These are phyloP conservation scores for Muscina levida DNA, from an alignment of 2,888 invertebrate species.

Conservation along the genomic window DNA sequence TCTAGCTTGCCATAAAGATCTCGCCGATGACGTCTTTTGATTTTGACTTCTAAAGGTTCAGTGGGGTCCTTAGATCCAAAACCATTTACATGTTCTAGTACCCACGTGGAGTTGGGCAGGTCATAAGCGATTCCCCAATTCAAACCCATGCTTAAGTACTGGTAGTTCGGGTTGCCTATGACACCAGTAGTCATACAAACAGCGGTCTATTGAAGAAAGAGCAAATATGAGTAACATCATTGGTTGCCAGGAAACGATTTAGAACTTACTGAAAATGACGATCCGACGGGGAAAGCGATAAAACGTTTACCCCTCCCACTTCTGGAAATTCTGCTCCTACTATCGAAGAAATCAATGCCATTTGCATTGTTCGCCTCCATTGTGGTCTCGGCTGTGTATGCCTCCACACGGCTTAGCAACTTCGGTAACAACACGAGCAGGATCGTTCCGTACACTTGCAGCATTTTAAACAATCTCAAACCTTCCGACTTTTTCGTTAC, in stretches of 20 bases:
- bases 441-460: slow-evolving; percentile 44
- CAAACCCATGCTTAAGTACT: slow-evolving; percentile 83
- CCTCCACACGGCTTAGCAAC: slow-evolving; percentile 23
- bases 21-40: slow-evolving; percentile 83
- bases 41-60: slow-evolving; percentile 74
- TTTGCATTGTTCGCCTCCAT: slow-evolving; percentile 30
- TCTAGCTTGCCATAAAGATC: slow-evolving; percentile 87
- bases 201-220: slow-evolving; percentile 73
- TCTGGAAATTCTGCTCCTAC: not conserved
- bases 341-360: slow-evolving; percentile 40
- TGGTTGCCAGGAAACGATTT: not conserved
- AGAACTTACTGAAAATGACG: slow-evolving; percentile 81
- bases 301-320: slow-evolving; percentile 79
- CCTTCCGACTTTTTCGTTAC: slow-evolving; percentile 20
- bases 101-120: slow-evolving; percentile 82
- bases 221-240: not conserved
- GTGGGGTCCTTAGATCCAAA: slow-evolving; percentile 58
- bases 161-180: slow-evolving; percentile 82
- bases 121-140: slow-evolving; percentile 87
- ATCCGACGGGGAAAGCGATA: slow-evolving; percentile 82
- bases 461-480: slow-evolving; percentile 53
- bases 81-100: slow-evolving; percentile 77
- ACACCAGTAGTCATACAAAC: slow-evolving; percentile 83
- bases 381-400: slow-evolving; percentile 7
- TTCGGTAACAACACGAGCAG: slow-evolving; percentile 35